phyloP scores from a whole-genome alignment of 2,797 vertebrate genomes.

The Emydoidea blandingii region DNA sequence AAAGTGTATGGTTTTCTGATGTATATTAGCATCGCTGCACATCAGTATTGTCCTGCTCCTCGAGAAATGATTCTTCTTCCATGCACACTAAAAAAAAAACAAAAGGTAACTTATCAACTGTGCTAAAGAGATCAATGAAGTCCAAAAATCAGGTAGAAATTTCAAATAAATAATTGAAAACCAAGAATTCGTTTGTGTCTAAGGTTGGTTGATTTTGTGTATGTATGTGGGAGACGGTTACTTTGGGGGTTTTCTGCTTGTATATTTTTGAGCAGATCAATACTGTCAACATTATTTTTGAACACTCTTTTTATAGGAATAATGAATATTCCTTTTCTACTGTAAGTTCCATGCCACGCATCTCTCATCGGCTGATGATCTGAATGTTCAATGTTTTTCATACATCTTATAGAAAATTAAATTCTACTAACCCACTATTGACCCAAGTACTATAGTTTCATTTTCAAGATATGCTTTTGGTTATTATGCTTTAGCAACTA shows the following conservation, averaged over 20 bases:
- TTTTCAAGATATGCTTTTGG: conserved; percentile 42
- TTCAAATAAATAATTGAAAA: background rate
- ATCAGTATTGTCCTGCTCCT: background rate
- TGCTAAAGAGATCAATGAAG: background rate
- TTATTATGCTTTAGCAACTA: conserved; percentile 17
- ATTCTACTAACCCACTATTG: conserved; percentile 27
- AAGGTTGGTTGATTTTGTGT: background rate
- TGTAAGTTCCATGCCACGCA: conserved; percentile 34
- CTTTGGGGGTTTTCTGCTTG: background rate
- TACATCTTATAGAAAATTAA: conserved; percentile 10
- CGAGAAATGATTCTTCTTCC: background rate
- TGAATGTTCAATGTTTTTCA: conserved; percentile 63
- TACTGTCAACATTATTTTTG: conserved; percentile 54
- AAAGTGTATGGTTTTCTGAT: background rate
- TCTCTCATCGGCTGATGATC: conserved; percentile 62
- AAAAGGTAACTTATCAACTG: background rate
- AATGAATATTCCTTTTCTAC: conserved; percentile 54
- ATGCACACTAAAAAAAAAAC: background rate
- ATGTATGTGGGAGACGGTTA: background rate
- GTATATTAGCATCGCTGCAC: background rate
- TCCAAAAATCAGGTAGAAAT: background rate
- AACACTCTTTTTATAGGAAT: conserved; percentile 58
- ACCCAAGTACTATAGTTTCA: conserved; percentile 15
- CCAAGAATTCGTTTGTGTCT: background rate
- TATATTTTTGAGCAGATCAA: conserved; percentile 49